phyloP scores from a whole-genome alignment of 2,888 invertebrate species.

The Macropis europaea region DNA sequence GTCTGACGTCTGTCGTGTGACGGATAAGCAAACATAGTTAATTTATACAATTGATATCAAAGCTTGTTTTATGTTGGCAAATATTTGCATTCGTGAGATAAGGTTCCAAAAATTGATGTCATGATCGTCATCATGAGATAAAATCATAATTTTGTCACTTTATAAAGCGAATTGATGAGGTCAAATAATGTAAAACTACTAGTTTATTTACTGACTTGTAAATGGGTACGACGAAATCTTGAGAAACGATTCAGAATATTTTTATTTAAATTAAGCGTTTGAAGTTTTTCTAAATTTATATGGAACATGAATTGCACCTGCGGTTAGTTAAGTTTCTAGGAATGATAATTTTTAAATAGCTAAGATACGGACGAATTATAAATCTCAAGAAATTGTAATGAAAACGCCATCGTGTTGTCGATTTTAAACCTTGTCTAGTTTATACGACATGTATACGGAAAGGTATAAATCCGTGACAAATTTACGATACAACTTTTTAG shows the following conservation, averaged over 20 bases:
- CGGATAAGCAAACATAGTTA: not conserved
- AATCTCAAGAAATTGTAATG: not conserved
- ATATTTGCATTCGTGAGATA: not conserved
- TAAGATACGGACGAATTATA: not conserved
- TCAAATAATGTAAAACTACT: not conserved
- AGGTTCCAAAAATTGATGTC: not conserved
- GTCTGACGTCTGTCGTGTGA: not conserved
- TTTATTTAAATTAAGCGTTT: not conserved
- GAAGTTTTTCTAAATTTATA: not conserved
- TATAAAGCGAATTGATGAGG: not conserved
- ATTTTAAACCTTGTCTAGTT: slow-evolving; percentile 4
- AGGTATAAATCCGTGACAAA: slow-evolving; percentile 4
- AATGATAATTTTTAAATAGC: not conserved
- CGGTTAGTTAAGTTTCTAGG: not conserved
- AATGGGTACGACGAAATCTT: not conserved
- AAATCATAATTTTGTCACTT: too few species aligned
- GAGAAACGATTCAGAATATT: not conserved
- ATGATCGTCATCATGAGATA: not conserved
- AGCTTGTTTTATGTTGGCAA: not conserved
- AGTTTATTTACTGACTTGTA: not conserved
- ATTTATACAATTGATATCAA: not conserved
- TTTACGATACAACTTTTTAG: slow-evolving; percentile 21
- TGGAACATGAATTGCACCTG: not conserved
- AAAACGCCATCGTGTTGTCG: not conserved
- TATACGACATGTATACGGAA: not conserved